A percentile compares a stretch with the other conserved stretches of the same genome.
Conservation (phyloP, 1,140 invertebrate genomes). For the Phymastichus coffea region DNA sequence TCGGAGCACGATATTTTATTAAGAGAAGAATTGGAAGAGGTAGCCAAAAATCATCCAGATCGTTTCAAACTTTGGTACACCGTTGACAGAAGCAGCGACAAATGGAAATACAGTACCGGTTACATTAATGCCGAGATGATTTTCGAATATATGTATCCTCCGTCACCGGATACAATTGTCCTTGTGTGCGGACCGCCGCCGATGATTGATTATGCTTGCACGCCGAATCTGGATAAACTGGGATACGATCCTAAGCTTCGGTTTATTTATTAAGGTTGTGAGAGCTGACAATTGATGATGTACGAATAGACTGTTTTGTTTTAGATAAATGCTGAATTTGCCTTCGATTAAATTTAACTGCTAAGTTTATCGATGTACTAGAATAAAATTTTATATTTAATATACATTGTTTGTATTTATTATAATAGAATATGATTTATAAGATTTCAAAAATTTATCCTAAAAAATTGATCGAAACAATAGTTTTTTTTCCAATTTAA, state of each 20-base stretch:
- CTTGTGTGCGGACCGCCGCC: slow-evolving; percentile 98
- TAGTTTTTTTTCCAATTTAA: no score
- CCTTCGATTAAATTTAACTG: no score
- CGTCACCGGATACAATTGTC: slow-evolving; percentile 76
- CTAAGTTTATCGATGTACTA: no score
- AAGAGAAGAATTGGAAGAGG: slow-evolving; percentile 84
- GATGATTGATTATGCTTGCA: slow-evolving; percentile 98
- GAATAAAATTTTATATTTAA: no score
- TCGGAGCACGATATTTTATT: slow-evolving; percentile 95
- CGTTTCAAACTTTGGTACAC: slow-evolving; percentile 95
- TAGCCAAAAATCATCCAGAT: slow-evolving; percentile 69
- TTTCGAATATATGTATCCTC: slow-evolving; percentile 79
- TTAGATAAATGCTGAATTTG: no score
- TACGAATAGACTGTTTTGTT: no score
- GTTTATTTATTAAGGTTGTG: slow-evolving; percentile 83
- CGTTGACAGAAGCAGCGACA: slow-evolving; percentile 77
- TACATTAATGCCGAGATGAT: slow-evolving; percentile 95
- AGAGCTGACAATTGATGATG: no score
- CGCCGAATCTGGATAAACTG: slow-evolving; percentile 91
- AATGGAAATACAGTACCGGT: slow-evolving; percentile 90
- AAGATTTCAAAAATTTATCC: no score
- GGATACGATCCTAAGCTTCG: slow-evolving; percentile 75
- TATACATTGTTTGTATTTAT: no score
- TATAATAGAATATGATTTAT: no score
- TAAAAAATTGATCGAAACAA: no score